These are phyloP conservation scores for Lutjanus erythropterus DNA, from an alignment of 2,113 vertebrate species.

Conservation along the genomic window DNA sequence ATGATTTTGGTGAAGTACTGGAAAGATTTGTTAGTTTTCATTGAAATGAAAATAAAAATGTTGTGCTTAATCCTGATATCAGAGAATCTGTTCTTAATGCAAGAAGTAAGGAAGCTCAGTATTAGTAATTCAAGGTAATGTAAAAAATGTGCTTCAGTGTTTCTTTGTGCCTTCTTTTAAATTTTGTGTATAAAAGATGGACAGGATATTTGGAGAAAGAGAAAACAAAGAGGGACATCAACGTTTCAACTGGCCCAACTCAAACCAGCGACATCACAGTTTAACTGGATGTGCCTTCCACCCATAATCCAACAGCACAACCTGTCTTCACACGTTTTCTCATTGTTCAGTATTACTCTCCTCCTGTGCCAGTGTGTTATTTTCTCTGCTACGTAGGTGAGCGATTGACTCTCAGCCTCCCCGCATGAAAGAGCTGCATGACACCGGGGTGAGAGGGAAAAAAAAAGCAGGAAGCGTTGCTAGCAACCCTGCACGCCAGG, in stretches of 20 bases:
- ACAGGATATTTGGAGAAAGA: neutral
- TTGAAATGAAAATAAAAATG: neutral
- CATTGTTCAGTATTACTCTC: neutral
- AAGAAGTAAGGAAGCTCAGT: neutral
- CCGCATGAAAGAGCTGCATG: slow-evolving; percentile 27
- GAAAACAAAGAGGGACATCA: neutral
- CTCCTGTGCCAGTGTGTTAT: neutral
- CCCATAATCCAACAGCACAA: neutral
- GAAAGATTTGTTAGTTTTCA: neutral
- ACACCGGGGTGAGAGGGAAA: slow-evolving; percentile 14
- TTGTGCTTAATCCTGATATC: neutral
- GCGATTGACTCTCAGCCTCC: slow-evolving; percentile 14
- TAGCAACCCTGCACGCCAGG: slow-evolving; percentile 11
- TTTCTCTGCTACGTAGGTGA: neutral
- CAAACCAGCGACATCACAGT: neutral
- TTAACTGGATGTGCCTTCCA: neutral
- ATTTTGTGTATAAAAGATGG: neutral
- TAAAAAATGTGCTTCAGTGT: neutral
- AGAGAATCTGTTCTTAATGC: neutral
- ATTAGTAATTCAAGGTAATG: neutral
- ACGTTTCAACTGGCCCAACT: neutral
- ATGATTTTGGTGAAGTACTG: neutral
- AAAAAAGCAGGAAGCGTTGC: neutral
- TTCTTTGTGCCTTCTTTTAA: neutral
- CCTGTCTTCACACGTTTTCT: neutral